These are phyloP conservation scores for Embidobia sp. DNA, from an alignment of 2,888 invertebrate genomes.

Conservation along the genomic window DNA sequence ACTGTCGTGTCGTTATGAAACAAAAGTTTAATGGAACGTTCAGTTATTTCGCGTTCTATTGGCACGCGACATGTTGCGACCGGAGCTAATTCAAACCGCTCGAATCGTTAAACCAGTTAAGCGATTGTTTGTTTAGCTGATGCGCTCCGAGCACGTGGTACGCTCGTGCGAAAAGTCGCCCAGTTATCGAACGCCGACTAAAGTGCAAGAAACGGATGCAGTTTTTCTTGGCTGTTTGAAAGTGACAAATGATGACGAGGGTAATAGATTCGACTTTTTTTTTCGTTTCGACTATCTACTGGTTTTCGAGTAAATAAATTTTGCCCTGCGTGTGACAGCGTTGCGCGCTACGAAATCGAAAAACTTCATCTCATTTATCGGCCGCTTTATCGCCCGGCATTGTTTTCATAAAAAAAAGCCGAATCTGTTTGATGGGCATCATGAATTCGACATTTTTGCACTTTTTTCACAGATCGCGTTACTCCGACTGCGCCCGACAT, in stretches of 20 bases:
- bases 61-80: constrained; percentile 40
- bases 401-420: constrained; percentile 3
- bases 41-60: constrained; percentile 39
- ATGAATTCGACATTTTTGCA: constrained; percentile 20
- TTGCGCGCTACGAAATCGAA: too few species aligned
- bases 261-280: background rate
- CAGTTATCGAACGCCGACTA: constrained; percentile 38
- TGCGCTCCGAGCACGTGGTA: constrained; percentile 61
- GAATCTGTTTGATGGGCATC: constrained; percentile 14
- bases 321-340: too few species aligned
- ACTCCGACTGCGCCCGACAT: constrained; percentile 4
- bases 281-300: background rate
- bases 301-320: constrained; percentile 1
- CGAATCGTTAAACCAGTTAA: constrained; percentile 59
- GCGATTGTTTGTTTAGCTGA: constrained; percentile 64
- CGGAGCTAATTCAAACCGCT: constrained; percentile 41
- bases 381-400: constrained; percentile 18
- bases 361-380: constrained; percentile 20
- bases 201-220: constrained; percentile 20
- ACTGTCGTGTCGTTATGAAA: constrained; percentile 1
- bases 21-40: constrained; percentile 24
- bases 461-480: constrained; percentile 15
- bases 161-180: constrained; percentile 46
- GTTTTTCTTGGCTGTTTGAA: background rate
- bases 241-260: background rate